Evolutionary conservation across 2,113 vertebrate genomes (phyloP), one percentile per base, ranked within the genome.

Genomic region (Phycodurus eques): DNA sequence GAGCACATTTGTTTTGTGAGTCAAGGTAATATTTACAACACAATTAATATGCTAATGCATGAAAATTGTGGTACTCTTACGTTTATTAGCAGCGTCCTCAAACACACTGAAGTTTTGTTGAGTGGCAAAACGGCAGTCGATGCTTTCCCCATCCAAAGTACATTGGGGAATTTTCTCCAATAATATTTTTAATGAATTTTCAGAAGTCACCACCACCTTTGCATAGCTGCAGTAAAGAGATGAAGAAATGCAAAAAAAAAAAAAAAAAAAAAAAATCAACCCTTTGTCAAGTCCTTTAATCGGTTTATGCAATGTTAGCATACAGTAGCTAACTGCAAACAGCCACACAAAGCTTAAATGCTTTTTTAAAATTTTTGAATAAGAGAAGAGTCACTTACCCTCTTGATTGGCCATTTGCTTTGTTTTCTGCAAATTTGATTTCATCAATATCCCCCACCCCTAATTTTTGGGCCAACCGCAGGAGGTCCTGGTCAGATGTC

Each of bases 381-480:
- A 56, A 56, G 10, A 9, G 64, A 2, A 49, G 35, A 75, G 14
- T 2, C 22, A 81, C 83, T 95, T 82, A 98, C 96, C 96, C 97
- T 93, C 96, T 97, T 2, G 96, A 99, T 83, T 97, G 96, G 82
- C 97, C 96, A 83, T 99, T 98, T 49, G 90, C 92, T 91, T 93
- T 85, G 85, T 98, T 98, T 82, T 99, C 97, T 0, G 95, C 95
- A 56, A 98, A 98, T 78, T 95, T 98, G 68, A 99, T 90, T 54
- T 98, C 95, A 83, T 91, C 85, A 7, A 96, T 91, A 15, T 98
- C 96, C 19, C 88, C 95, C 80, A 98, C 95, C 1, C 96, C 96
- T 15, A 97, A 71, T 0, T 89, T 93, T 63, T 90, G 92, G 77
- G 95, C 95, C 84, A 95, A 88, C 53, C 86, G 79, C 57, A 91